Evolutionary conservation across 2,888 invertebrate genomes (phyloP).

Genomic region (Platypus cylindrus): DNA sequence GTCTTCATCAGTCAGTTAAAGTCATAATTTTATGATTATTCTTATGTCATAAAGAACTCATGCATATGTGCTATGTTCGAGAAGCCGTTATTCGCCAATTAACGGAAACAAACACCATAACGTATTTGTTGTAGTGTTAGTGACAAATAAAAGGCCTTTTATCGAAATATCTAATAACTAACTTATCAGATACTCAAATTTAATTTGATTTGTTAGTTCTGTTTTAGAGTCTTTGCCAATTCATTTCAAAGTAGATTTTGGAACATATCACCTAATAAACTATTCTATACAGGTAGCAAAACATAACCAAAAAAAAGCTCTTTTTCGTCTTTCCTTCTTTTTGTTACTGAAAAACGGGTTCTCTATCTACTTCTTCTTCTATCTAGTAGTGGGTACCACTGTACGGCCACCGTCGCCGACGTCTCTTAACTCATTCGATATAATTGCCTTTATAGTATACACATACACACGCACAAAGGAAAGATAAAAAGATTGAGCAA

Average conservation of each 20-base stretch:
- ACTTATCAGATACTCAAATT: neutral
- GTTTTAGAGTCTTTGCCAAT: too few relatives aligned
- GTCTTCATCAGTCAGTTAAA: slow-evolving; percentile 16
- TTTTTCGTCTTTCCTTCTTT: too few relatives aligned
- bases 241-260: slow-evolving; percentile 1
- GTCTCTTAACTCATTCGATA: slow-evolving; percentile 14
- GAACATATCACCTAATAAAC: slow-evolving; percentile 14
- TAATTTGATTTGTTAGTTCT: neutral
- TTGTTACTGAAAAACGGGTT: neutral
- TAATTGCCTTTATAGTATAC: slow-evolving; percentile 17
- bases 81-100: slow-evolving; percentile 4
- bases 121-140: neutral
- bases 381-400: too few relatives aligned
- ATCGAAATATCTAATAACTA: too few relatives aligned
- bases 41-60: slow-evolving; percentile 9
- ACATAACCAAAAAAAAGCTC: slow-evolving; percentile 15
- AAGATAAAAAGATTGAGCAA: too few relatives aligned
- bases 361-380: too few relatives aligned
- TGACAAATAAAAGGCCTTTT: too few relatives aligned
- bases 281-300: slow-evolving; percentile 18
- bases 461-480: too few relatives aligned
- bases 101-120: too few relatives aligned
- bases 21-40: slow-evolving; percentile 11
- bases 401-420: slow-evolving; percentile 12
- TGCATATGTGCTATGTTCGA: slow-evolving; percentile 7